Conservation (phyloP, 2,888 invertebrate genomes). For the Acleris literana region DNA sequence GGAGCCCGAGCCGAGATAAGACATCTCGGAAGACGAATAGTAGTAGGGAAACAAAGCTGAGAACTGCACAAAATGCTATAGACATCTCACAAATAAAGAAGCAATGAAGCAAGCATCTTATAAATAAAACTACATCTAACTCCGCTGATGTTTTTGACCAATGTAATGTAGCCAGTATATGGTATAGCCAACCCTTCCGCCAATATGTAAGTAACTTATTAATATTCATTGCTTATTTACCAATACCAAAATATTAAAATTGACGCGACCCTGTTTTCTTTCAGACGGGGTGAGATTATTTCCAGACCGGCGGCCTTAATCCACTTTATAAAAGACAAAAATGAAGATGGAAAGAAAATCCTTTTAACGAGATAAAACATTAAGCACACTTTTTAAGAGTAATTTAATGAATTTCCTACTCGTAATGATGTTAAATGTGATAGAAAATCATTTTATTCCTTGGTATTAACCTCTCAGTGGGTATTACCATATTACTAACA, state of each 20-base stretch:
- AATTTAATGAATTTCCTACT: not conserved
- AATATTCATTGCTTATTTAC: conserved; percentile 25
- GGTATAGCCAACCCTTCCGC: too few species aligned
- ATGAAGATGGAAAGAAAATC: not conserved
- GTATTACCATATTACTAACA: too few species aligned
- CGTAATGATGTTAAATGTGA: not conserved
- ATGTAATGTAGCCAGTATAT: not conserved
- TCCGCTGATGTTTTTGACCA: too few species aligned
- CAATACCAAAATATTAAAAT: conserved; percentile 13
- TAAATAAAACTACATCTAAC: too few species aligned
- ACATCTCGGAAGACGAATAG: not conserved
- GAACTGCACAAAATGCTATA: not conserved
- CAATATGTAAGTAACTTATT: conserved; percentile 1
- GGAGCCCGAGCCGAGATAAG: not conserved
- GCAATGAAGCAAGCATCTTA: not conserved
- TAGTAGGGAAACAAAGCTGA: not conserved
- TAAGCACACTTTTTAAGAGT: not conserved
- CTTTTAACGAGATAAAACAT: conserved; percentile 7
- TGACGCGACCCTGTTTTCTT: conserved; percentile 18
- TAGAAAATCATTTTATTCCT: not conserved
- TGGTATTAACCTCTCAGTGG: too few species aligned
- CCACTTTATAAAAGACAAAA: conserved; percentile 7
- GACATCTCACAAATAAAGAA: not conserved
- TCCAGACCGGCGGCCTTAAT: conserved; percentile 5
- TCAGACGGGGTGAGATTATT: conserved; percentile 8